Evolutionary conservation across 2,888 invertebrate genomes (phyloP).

Genomic region (Ctena decussata): DNA sequence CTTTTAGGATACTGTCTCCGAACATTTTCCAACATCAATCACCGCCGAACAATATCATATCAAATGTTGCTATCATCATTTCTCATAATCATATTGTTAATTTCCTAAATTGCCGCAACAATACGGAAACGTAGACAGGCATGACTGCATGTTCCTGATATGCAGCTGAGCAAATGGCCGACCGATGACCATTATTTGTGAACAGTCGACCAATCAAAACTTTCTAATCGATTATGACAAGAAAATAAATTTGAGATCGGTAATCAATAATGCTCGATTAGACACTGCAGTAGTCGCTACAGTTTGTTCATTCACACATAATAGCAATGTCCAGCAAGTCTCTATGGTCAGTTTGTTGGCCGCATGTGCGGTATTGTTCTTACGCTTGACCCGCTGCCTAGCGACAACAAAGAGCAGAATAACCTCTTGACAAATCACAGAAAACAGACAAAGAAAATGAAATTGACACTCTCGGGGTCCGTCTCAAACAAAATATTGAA

Average conservation of each 20-base stretch:
- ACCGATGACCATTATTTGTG: conserved; percentile 8
- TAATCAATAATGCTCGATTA: conserved; percentile 8
- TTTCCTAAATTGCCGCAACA: background rate
- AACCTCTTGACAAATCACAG: background rate
- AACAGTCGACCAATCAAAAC: background rate
- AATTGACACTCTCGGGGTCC: background rate
- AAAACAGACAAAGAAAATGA: conserved; percentile 12
- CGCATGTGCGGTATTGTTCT: conserved; percentile 6
- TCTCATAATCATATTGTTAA: background rate
- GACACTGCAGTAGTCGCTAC: background rate
- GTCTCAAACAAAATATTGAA: conserved; percentile 9
- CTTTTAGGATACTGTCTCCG: no score
- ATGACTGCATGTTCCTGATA: background rate
- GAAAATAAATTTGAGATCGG: conserved; percentile 4
- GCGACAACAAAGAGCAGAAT: background rate
- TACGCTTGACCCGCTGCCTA: background rate
- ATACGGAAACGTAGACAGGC: background rate
- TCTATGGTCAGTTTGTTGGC: background rate
- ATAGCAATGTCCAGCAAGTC: background rate
- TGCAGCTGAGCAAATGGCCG: background rate
- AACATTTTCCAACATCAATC: no score
- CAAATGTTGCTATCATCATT: background rate
- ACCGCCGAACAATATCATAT: no score
- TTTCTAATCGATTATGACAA: background rate
- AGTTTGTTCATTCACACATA: background rate